Conservation (phyloP, 2,888 invertebrate species). For the Spatulosminthurus flaviceps region DNA sequence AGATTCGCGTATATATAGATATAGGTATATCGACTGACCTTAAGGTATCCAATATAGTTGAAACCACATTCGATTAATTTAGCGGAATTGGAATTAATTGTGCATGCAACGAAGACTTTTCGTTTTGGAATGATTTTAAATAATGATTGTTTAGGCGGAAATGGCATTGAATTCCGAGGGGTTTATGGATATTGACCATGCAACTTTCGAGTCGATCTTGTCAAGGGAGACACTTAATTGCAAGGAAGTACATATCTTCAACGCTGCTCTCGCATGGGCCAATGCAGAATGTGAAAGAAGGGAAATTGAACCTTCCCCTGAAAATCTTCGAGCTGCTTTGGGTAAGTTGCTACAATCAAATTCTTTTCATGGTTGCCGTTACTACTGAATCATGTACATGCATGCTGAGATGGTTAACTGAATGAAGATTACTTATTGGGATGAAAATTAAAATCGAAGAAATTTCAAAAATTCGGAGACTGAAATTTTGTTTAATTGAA, state of each 20-base stretch:
- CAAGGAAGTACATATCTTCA: constrained; percentile 89
- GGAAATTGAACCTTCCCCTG: constrained; percentile 81
- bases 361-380: no score
- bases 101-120: no score
- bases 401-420: no score
- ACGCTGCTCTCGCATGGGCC: constrained; percentile 93
- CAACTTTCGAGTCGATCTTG: constrained; percentile 89
- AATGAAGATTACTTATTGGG: background rate
- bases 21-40: no score
- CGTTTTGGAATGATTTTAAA: no score
- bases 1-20: no score
- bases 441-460: background rate
- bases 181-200: constrained; percentile 93
- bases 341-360: constrained; percentile 66
- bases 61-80: background rate
- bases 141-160: constrained; percentile 76
- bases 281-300: constrained; percentile 86
- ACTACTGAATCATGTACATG: no score
- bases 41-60: background rate
- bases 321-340: constrained; percentile 80
- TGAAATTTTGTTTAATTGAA: constrained; percentile 4
- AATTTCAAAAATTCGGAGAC: background rate
- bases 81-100: background rate
- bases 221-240: constrained; percentile 93
- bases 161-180: constrained; percentile 95